Base-by-base conservation (phyloP, 2,888 invertebrate genomes). In the Thumatha senex region DNA sequence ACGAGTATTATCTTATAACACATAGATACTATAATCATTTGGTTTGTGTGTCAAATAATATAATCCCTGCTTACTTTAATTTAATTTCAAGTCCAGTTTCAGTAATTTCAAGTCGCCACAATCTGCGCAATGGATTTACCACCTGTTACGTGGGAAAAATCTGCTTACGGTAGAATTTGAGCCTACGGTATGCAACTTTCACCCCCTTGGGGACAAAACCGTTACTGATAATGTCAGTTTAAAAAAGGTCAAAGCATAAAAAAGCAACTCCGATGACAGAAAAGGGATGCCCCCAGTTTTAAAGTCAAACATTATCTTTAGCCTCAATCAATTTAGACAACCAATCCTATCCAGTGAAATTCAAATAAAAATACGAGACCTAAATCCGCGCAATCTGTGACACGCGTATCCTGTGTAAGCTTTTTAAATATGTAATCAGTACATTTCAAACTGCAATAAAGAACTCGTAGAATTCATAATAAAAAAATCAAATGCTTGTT, bases 391-490 rank as follows among this genome's bases (percentile, higher is more conserved):
- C 41, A 48, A 45, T 46, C 38, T 29, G 31, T 33, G 48, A 50
- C 43, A 56, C 50, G 15, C 38, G 46, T 54, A 43, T 41, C 40
- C 42, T 49, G 49, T 47, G 56, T 46, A 56, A 45, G 46, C 63
- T 44, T 56, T 62, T 63, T 62, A 54, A 62, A 62, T 62, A 57
- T 54, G 47, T 62, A 62, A 62, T 63, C 51, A 63, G 63, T 46
- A 24, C 5, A 5, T 24, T 60, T 44, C 31, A 43, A 54, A 63
- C 46, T 62, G 62, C 60, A 63, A 46, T 48, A 35, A 34, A 34
- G 7, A 48, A 44, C 51, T 56, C 40, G 33, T 46, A 40, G 42
- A 41, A 40, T 46, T 43, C 14, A 40, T 56, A 41, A 47, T 61
- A 50, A 59, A 63, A 56, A 39, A 63, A 59, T 35, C 45, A 45